These are phyloP conservation scores for Oryzias dopingdopingensis DNA, from an alignment of 2,797 vertebrate species.

Conservation along the genomic window DNA sequence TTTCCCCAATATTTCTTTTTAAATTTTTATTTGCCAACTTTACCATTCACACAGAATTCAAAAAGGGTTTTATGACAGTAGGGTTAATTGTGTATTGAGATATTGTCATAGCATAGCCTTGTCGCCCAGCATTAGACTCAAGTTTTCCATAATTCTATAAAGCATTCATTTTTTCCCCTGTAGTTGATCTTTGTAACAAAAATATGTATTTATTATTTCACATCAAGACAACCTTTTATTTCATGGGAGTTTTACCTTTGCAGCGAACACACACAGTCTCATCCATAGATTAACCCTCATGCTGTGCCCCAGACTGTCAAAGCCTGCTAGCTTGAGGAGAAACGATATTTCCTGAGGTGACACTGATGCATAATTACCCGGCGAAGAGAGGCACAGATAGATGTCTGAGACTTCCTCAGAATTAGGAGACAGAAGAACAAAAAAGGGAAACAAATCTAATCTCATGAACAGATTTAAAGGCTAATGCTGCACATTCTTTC, in stretches of 20 bases:
- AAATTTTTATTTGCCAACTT: no score
- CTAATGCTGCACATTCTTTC: slow-evolving; percentile 16
- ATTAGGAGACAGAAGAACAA: slow-evolving; percentile 41
- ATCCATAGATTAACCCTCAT: slow-evolving; percentile 29
- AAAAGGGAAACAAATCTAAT: slow-evolving; percentile 44
- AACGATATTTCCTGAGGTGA: slow-evolving; percentile 55
- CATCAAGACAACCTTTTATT: slow-evolving; percentile 22
- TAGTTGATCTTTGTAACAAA: slow-evolving; percentile 39
- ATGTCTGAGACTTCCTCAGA: slow-evolving; percentile 50
- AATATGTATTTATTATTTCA: slow-evolving; percentile 39
- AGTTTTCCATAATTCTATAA: not conserved
- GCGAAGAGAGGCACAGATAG: slow-evolving; percentile 46
- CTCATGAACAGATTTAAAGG: slow-evolving; percentile 59
- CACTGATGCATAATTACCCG: slow-evolving; percentile 61
- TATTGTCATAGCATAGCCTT: no score
- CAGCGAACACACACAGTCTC: slow-evolving; percentile 6
- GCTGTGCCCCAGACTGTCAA: slow-evolving; percentile 36
- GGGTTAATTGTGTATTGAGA: no score
- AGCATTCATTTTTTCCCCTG: slow-evolving; percentile 15
- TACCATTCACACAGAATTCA: no score
- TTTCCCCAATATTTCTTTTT: no score
- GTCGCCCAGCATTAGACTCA: no score
- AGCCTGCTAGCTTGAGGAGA: slow-evolving; percentile 42
- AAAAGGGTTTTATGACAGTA: no score
- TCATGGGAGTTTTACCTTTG: not conserved